These are phyloP conservation scores for Oncorhynchus gorbuscha DNA, from an alignment of 2,113 vertebrate genomes.

Conservation along the genomic window DNA sequence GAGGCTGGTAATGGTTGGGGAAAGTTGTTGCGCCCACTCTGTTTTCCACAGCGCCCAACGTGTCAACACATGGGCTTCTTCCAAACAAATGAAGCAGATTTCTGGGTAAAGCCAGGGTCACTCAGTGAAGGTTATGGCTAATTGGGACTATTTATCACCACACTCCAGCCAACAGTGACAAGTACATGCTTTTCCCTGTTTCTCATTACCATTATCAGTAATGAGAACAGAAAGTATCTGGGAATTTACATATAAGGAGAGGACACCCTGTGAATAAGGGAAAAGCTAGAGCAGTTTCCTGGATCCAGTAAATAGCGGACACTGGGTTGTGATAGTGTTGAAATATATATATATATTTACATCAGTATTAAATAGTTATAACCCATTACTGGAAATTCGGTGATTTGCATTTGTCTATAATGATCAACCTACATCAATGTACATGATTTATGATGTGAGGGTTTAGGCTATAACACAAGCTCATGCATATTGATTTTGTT, in stretches of 20 bases:
- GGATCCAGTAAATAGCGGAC: too few relatives aligned
- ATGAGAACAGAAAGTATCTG: constrained; percentile 53
- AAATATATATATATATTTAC: too few relatives aligned
- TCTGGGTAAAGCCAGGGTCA: constrained; percentile 47
- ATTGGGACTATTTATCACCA: constrained; percentile 73
- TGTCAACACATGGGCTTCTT: constrained; percentile 28
- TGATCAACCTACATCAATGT: too few relatives aligned
- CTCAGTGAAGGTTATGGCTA: constrained; percentile 69
- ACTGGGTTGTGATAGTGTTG: too few relatives aligned
- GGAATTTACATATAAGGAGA: constrained; percentile 54
- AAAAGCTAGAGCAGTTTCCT: not conserved
- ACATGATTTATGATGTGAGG: too few relatives aligned
- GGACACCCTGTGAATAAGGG: not conserved
- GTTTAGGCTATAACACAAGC: too few relatives aligned
- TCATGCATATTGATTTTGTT: too few relatives aligned
- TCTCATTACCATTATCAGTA: constrained; percentile 73
- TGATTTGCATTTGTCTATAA: too few relatives aligned
- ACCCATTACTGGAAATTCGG: too few relatives aligned
- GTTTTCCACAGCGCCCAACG: not conserved
- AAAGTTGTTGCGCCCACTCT: not conserved
- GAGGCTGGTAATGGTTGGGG: not conserved
- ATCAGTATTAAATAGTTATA: too few relatives aligned
- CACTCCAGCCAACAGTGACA: constrained; percentile 63
- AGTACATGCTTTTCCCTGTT: constrained; percentile 67
- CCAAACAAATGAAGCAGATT: constrained; percentile 50